A percentile compares a stretch with the other conserved stretches of the same genome.
phyloP scores from a whole-genome alignment of 2,797 vertebrate species.

The Graptemys geographica region DNA sequence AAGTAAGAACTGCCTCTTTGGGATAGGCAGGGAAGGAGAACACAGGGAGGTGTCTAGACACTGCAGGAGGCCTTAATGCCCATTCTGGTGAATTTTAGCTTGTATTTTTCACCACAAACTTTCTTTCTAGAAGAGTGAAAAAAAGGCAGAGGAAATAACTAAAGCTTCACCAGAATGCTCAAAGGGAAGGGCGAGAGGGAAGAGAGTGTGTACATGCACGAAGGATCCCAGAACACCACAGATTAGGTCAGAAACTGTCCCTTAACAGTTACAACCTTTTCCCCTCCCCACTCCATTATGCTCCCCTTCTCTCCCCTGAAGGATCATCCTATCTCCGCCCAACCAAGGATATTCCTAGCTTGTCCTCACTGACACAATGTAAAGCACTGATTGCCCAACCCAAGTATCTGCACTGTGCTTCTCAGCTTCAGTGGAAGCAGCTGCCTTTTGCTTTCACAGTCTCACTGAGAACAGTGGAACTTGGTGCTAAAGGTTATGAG shows the following conservation, averaged over 20 bases:
- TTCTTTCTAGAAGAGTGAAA: rapidly evolving
- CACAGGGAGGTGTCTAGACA: neutral
- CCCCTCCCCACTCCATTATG: neutral
- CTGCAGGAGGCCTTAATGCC: conserved; percentile 26
- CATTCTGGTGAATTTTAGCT: neutral
- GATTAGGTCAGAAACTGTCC: neutral
- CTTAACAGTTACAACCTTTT: neutral
- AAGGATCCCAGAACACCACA: neutral
- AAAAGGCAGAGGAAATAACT: neutral
- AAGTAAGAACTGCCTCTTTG: conserved; percentile 19
- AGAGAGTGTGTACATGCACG: neutral
- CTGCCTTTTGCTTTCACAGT: neutral
- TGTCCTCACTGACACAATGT: neutral
- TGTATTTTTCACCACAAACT: neutral
- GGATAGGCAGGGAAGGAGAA: neutral
- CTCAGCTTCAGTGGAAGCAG: neutral
- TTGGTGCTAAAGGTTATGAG: neutral
- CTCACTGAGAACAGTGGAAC: neutral
- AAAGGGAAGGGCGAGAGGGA: neutral
- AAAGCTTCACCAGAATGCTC: neutral
- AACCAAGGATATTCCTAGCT: neutral
- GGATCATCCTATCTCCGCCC: neutral
- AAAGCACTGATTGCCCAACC: neutral
- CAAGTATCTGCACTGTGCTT: neutral
- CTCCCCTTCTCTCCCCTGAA: neutral